These are phyloP conservation scores for Narcine bancroftii DNA, from an alignment of 2,113 vertebrate genomes.

Conservation along the genomic window DNA sequence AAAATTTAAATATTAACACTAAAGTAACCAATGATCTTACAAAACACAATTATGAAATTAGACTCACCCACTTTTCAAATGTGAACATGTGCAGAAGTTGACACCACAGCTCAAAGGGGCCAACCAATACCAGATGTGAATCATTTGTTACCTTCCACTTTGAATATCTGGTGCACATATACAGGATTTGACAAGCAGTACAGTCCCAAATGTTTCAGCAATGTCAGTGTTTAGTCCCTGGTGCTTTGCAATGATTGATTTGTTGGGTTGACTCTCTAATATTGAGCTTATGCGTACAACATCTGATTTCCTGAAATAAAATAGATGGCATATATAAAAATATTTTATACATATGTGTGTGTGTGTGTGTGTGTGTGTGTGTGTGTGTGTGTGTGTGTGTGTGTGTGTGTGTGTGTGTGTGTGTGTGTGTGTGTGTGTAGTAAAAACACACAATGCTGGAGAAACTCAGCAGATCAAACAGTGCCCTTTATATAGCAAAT, in stretches of 20 bases:
- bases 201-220: background rate
- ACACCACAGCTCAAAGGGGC: background rate
- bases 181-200: background rate
- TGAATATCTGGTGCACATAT: background rate
- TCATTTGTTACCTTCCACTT: background rate
- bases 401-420: too few relatives aligned
- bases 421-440: too few relatives aligned
- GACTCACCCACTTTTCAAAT: background rate
- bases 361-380: too few relatives aligned
- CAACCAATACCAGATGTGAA: constrained; percentile 18
- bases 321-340: background rate
- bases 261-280: constrained; percentile 8
- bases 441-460: too few relatives aligned
- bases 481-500: too few relatives aligned
- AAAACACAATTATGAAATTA: background rate
- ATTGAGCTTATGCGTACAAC: constrained; percentile 18
- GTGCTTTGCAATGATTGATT: background rate
- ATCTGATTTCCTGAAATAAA: constrained; percentile 25
- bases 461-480: too few relatives aligned
- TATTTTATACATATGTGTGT: too few relatives aligned
- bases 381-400: too few relatives aligned
- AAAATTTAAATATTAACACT: background rate
- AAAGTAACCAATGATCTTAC: background rate
- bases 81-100: background rate
- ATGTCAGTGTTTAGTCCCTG: background rate